These are phyloP conservation scores for Patiria miniata DNA, from an alignment of 35 echinoderm and acorn worm species.

Conservation along the genomic window DNA sequence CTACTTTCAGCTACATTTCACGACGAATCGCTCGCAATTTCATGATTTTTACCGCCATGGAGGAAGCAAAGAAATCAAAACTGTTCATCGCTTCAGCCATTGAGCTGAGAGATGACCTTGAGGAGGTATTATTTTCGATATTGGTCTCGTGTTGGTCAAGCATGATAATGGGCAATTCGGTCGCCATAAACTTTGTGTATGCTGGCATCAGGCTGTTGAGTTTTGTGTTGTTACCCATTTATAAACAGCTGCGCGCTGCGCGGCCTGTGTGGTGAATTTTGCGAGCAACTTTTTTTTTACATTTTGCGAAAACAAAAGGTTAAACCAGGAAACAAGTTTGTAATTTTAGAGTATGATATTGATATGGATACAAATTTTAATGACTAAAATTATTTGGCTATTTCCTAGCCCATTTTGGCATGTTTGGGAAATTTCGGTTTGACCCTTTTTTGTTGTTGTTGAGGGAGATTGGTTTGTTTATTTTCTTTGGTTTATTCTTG, in stretches of 20 bases:
- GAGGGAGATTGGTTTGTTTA: too few species aligned
- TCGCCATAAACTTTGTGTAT: neutral
- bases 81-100: constrained; percentile 53
- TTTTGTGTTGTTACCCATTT: neutral
- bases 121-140: constrained; percentile 52
- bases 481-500: too few species aligned
- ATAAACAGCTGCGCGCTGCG: neutral
- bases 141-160: neutral
- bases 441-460: too few species aligned
- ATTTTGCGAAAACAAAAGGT: neutral
- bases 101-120: constrained; percentile 75
- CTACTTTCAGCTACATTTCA: neutral
- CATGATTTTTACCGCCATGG: constrained; percentile 26
- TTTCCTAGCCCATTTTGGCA: neutral
- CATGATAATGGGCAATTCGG: neutral
- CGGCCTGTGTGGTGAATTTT: neutral
- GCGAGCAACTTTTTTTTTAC: neutral
- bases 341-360: neutral
- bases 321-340: neutral
- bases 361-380: neutral
- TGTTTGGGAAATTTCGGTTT: neutral
- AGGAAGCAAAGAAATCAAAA: constrained; percentile 67
- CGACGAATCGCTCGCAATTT: neutral
- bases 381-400: too few species aligned
- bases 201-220: constrained; percentile 2